Base-by-base conservation (phyloP, 2,888 invertebrate species). In the Agrotis segetum region DNA sequence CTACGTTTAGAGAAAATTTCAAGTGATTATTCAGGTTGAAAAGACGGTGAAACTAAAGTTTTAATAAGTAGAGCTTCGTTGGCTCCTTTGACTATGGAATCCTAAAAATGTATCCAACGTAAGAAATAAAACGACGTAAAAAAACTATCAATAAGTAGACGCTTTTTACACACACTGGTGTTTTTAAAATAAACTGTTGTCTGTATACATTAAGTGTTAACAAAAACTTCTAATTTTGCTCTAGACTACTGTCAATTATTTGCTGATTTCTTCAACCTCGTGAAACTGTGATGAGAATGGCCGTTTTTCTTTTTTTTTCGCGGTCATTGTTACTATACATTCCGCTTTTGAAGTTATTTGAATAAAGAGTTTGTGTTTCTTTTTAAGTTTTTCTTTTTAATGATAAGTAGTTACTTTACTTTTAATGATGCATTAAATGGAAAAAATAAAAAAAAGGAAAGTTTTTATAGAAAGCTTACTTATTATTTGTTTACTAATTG, bases 151-250 rank as follows among this genome's bases (percentile, higher is more conserved):
- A 72, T 66, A 70, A 67, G 46, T 66, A 44, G 69, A 21, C 17
- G 44, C 59, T 72, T 85, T 79, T 79, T 85, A 69, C 56, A 62
- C 61, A 21, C 46, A 66, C 59, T 49, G 40, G 44, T 68, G 40
- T 79, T 79, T 71, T 76, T 70, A 71, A 24, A 64, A 76, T 71
- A 66, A 76, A 74, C 74, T 72, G 24, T 50, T 46, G 46, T 61
- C 59, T 11, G 34, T 47, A 62, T 67, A 49, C 49, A 68, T 60
- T 67, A 63, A 53, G 29, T 69, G 59, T 13, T 3, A 80, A 74
- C 40, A 71, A 85, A 85, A 83, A 83, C 68, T 65, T 24, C 60
- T 72, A 17, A 63, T 72, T 80, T 69, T 62, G 68, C 62, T 68
- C 69, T 76, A 69, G 59, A 79, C 68, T 62, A 66, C 62, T 52